phyloP scores from a whole-genome alignment of 1,140 invertebrate species.

The Episyrphus balteatus region DNA sequence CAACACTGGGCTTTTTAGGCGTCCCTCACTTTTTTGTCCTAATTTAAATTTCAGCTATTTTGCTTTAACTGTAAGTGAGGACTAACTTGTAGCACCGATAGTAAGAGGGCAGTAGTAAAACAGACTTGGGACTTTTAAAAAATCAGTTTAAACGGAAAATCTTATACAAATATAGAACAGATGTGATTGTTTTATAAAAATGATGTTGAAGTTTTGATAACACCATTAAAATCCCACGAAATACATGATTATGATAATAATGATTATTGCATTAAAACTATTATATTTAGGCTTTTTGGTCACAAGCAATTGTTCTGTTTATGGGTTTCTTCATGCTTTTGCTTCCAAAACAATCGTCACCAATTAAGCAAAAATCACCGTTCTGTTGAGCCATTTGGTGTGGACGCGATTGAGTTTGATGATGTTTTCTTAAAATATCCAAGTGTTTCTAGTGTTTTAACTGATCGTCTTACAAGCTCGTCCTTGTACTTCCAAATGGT shows the following conservation, averaged over 20 bases:
- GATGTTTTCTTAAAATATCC: conserved; percentile 52
- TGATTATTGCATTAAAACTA: not conserved
- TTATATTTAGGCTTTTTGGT: not conserved
- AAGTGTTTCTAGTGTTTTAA: conserved; percentile 55
- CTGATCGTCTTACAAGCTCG: conserved; percentile 55
- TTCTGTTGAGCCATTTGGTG: conserved; percentile 29
- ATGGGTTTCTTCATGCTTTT: not conserved
- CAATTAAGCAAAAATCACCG: conserved; percentile 25
- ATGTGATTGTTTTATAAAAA: not conserved
- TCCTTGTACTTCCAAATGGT: conserved; percentile 82
- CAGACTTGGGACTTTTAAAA: too few relatives aligned
- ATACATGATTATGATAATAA: conserved; percentile 4
- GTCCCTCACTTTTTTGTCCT: too few relatives aligned
- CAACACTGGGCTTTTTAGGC: too few relatives aligned
- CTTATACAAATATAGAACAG: too few relatives aligned
- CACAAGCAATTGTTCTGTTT: conserved; percentile 4
- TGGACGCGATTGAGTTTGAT: not conserved
- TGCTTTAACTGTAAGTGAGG: too few relatives aligned
- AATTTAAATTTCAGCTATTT: too few relatives aligned
- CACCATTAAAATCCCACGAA: conserved; percentile 4
- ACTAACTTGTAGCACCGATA: too few relatives aligned
- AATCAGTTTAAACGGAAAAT: too few relatives aligned
- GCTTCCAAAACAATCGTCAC: conserved; percentile 4
- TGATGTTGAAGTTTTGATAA: conserved; percentile 4
- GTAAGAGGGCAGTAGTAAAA: too few relatives aligned